Base-by-base conservation (phyloP, 2,113 vertebrate species). In the Australoheros scitulus region DNA sequence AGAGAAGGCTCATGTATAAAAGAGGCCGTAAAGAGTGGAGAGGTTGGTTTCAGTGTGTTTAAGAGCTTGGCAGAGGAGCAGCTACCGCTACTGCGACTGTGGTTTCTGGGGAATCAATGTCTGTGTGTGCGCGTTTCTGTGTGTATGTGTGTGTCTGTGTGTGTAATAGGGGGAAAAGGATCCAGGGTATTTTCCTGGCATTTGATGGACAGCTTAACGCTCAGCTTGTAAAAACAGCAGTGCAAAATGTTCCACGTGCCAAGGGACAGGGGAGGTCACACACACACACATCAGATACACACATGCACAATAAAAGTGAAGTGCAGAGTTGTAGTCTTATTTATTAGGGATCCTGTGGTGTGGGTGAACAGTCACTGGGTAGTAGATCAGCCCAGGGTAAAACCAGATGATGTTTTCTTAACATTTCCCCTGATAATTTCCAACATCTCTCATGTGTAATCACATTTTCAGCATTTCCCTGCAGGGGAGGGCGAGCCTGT, bases 121-220 rank as follows among this genome's bases (percentile, higher is more conserved):
- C 68, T 77, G 76, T 56, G 61, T 58, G 43, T 79, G 58, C 64
- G 6, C 77, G 59, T 63, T 57, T 47, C 1, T 43, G 82, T 68
- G 77, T 84, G 56, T 72, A 38, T 78, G 78, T 82, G 76, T 50
- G 61, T 22, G 32, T 76, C 13, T 81, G 60, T 61, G 85, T 80
- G 76, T 87, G 88, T 64, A 85, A 76, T 83, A 76, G 65, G 74
- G 72, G 81, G 56, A 61, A 80, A 85, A 61, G 80, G 89, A 89
- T 91, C 77, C 81, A 60, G 87, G 89, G 80, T 89, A 86, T 91
- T 93, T 93, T 92, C 74, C 81, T 90, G 88, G 88, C 88, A 91
- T 91, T 85, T 94, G 92, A 94, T 75, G 70, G 92, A 94, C 93
- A 92, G 91, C 90, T 94, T 92, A 93, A 94, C 84, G 80, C 56